phyloP scores from a whole-genome alignment of 2,797 vertebrate species.

The Acropternis orthonyx region DNA sequence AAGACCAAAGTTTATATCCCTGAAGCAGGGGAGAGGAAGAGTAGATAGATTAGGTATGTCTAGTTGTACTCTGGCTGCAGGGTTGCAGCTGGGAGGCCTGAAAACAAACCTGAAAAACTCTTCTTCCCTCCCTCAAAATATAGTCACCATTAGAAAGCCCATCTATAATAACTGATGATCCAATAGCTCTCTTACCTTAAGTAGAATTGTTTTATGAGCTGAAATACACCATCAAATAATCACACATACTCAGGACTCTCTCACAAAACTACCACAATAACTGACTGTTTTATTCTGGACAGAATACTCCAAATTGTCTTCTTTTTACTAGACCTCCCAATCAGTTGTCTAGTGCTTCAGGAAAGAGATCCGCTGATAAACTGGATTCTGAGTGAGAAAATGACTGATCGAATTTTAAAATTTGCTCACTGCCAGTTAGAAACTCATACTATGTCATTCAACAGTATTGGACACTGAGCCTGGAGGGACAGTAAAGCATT shows the following conservation, averaged over 20 bases:
- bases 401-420: slow-evolving; percentile 3
- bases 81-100: not conserved
- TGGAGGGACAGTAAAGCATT: not conserved
- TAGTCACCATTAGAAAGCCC: not conserved
- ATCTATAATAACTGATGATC: not conserved
- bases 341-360: not conserved
- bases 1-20: not conserved
- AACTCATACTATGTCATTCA: not conserved
- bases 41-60: not conserved
- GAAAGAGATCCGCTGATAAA: not conserved
- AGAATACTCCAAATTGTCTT: not conserved
- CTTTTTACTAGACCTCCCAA: not conserved
- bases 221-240: not conserved
- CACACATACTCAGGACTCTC: not conserved
- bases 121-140: not conserved
- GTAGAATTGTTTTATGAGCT: not conserved
- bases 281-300: not conserved
- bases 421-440: not conserved
- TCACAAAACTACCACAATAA: not conserved
- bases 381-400: not conserved
- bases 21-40: not conserved
- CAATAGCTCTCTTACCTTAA: not conserved
- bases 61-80: not conserved
- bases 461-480: not conserved
- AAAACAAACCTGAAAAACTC: not conserved